These are phyloP conservation scores for Macropodus opercularis DNA, from an alignment of 2,797 vertebrate species.

Conservation along the genomic window DNA sequence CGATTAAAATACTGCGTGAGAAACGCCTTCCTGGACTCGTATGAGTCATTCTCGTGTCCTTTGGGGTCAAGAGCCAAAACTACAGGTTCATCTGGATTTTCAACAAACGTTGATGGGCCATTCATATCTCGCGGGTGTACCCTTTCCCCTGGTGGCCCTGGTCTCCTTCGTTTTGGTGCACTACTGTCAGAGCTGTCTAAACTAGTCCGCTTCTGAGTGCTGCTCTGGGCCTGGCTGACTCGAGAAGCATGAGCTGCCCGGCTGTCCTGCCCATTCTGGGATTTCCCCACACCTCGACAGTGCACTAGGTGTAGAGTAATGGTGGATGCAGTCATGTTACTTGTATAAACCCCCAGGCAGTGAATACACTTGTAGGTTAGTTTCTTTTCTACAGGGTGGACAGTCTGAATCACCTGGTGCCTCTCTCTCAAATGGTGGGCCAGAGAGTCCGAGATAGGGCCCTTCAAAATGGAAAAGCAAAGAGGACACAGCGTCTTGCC, in stretches of 20 bases:
- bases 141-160: conserved; percentile 80
- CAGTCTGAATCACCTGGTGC: conserved; percentile 97
- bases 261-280: conserved; percentile 94
- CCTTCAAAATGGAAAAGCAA: conserved; percentile 98
- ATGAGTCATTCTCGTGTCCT: conserved; percentile 93
- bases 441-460: conserved; percentile 95
- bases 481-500: conserved; percentile 98
- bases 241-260: conserved; percentile 84
- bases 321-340: conserved; percentile 99
- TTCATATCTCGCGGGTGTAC: conserved; percentile 64
- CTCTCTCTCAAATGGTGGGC: conserved; percentile 95
- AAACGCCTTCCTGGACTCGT: conserved; percentile 94
- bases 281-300: conserved; percentile 95
- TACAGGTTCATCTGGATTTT: conserved; percentile 91
- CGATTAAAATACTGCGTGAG: conserved; percentile 94
- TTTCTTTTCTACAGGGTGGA: conserved; percentile 98
- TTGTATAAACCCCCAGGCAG: conserved; percentile 97
- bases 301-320: conserved; percentile 97
- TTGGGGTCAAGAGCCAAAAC: conserved; percentile 93
- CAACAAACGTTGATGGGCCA: conserved; percentile 82
- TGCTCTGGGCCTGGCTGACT: conserved; percentile 81
- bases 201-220: conserved; percentile 85
- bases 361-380: conserved; percentile 99
- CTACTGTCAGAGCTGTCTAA: conserved; percentile 86
- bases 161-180: conserved; percentile 88